Evolutionary conservation across 2,888 invertebrate genomes (phyloP), one percentile per base, ranked within the genome.

Genomic region (Coronaproctus castanopsis): DNA sequence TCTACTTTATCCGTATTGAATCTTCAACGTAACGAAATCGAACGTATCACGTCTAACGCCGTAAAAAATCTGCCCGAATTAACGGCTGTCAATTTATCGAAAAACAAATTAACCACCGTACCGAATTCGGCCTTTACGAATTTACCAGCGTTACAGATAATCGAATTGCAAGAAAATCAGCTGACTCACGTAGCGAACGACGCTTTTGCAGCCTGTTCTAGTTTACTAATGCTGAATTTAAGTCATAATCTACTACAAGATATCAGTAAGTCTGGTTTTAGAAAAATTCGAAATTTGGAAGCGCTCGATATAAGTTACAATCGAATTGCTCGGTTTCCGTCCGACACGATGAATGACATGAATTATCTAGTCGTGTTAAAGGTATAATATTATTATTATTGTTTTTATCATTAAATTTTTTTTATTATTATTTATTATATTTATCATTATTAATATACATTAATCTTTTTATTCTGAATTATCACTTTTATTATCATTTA

Each of bases 351-450:
- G 65, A 79, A 82, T 62, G 78, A 80, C 58, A 81, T 91, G 77
- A 87, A 87, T 69, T 88, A 89, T 83, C 74, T 91, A 58, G 86
- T 90, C 1, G 89, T 90, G 70, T 71, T 91, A 3, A 84, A 85
- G 75, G 77, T 77, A 67, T 63, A 65, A 8, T 8, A n/a, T 10
- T 22, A 23, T 14, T n/a, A n/a, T n/a, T n/a, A n/a, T n/a, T n/a
- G n/a, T n/a, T n/a, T 1, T 2, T 54, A 22, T 18, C 19, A 10
- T 23, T 54, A 14, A 20, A 14, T 14, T 48, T 48, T 48, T 48
- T 48, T 52, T 22, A 20, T 22, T 55, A n/a, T 55, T 55, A 1
- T 2, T 2, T 18, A 1, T 1, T 55, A 18, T n/a, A 54, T 23
- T 10, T 14, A 19, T 5, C 14, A n/a, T 22, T 54, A 22, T 54